phyloP scores from a whole-genome alignment of 2,113 vertebrate species.

The Callaeas wilsoni region DNA sequence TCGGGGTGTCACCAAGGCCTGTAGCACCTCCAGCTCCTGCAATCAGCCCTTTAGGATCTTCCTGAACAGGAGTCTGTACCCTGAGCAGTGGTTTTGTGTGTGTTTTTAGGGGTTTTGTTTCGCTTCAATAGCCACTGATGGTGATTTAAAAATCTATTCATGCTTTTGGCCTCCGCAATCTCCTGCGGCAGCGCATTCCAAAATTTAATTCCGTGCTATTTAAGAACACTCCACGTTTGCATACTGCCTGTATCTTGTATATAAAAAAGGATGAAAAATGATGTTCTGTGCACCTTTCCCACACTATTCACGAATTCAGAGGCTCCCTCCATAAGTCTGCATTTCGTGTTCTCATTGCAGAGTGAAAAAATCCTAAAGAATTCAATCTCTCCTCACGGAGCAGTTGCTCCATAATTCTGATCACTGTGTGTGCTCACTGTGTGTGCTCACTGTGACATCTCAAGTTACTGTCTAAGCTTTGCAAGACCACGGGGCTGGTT shows the following conservation, averaged over 20 bases:
- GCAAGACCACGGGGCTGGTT: neutral
- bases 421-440: neutral
- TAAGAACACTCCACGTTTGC: neutral
- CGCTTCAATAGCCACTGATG: conserved; percentile 4
- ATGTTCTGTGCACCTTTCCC: neutral
- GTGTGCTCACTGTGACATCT: neutral
- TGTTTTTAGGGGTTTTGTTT: neutral
- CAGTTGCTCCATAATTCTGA: conserved; percentile 26
- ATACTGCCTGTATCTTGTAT: neutral
- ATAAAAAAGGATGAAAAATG: neutral
- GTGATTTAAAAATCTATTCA: neutral
- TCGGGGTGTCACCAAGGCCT: neutral
- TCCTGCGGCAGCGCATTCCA: neutral
- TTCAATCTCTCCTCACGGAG: conserved; percentile 17
- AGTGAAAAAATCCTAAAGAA: neutral
- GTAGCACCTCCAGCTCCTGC: neutral
- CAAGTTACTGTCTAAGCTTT: neutral
- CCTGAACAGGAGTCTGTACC: neutral
- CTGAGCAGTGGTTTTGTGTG: neutral
- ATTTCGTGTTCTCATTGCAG: neutral
- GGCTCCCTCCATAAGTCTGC: neutral
- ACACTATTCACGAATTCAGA: neutral
- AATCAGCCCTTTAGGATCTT: neutral
- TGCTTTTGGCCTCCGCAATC: neutral
- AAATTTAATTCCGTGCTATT: neutral